Percentiles rank a stretch among this genome's conserved stretches.
Evolutionary conservation across 1,140 invertebrate genomes (phyloP).

Genomic region (Orius insidiosus): DNA sequence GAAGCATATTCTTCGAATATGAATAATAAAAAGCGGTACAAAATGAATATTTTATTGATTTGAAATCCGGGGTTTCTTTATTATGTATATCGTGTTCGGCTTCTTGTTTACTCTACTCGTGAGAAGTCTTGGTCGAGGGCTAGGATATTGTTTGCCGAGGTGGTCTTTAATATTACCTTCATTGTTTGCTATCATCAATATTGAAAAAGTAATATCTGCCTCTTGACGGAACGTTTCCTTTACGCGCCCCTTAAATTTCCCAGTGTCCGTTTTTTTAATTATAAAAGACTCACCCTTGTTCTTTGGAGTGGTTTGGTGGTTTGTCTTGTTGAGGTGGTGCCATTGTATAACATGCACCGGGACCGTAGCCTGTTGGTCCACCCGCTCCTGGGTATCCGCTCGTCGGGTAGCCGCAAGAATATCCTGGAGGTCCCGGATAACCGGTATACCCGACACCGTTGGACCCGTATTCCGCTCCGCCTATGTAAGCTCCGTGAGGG

Average conservation of each 20-base stretch:
- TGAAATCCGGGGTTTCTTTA: too few species aligned
- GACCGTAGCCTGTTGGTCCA: conserved; percentile 49
- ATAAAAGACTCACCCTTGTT: conserved; percentile 47
- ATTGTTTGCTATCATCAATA: conserved; percentile 7
- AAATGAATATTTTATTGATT: too few species aligned
- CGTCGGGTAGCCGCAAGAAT: conserved; percentile 30
- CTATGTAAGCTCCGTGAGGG: conserved; percentile 47
- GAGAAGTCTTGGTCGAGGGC: not conserved
- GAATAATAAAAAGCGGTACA: too few species aligned
- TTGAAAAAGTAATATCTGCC: conserved; percentile 6
- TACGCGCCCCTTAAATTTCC: not conserved
- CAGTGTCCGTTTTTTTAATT: not conserved
- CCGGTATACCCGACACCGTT: conserved; percentile 35
- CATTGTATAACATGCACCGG: conserved; percentile 62
- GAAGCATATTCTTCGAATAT: too few species aligned
- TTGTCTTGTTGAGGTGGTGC: conserved; percentile 34
- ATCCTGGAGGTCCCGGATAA: conserved; percentile 27
- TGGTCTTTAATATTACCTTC: not conserved
- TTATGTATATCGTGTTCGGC: too few species aligned
- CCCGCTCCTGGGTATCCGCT: conserved; percentile 49
- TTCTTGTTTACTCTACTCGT: too few species aligned
- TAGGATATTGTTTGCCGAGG: conserved; percentile 3
- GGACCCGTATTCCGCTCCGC: conserved; percentile 27
- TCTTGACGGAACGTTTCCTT: not conserved
- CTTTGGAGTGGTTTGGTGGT: conserved; percentile 36